These are phyloP conservation scores for Colostygia pectinataria DNA, from an alignment of 2,888 invertebrate genomes.

Conservation along the genomic window DNA sequence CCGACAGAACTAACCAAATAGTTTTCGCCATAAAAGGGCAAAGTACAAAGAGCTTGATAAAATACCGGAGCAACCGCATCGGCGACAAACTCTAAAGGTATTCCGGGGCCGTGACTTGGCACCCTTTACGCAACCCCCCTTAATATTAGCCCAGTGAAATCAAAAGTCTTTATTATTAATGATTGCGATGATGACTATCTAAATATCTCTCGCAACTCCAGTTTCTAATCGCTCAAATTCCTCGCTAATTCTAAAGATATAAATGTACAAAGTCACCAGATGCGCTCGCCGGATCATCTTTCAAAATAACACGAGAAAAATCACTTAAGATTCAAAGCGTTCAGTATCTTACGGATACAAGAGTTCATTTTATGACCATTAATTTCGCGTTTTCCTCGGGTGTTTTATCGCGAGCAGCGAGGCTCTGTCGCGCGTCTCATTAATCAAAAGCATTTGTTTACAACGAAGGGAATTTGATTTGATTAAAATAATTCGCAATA, in stretches of 20 bases:
- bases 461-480: slow-evolving; percentile 83
- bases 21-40: slow-evolving; percentile 73
- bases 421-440: slow-evolving; percentile 82
- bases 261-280: slow-evolving; percentile 76
- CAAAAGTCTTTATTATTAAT: slow-evolving; percentile 82
- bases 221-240: slow-evolving; percentile 69
- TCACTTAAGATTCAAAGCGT: slow-evolving; percentile 78
- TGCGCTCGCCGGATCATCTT: slow-evolving; percentile 72
- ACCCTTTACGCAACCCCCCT: slow-evolving; percentile 69
- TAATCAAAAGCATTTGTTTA: slow-evolving; percentile 84
- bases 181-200: slow-evolving; percentile 77
- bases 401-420: slow-evolving; percentile 81
- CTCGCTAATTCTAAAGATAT: slow-evolving; percentile 62
- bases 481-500: slow-evolving; percentile 84
- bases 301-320: slow-evolving; percentile 77
- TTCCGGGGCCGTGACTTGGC: slow-evolving; percentile 74
- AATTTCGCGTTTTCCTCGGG: slow-evolving; percentile 80
- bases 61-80: slow-evolving; percentile 77
- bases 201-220: slow-evolving; percentile 69
- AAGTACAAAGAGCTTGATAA: slow-evolving; percentile 80
- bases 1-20: slow-evolving; percentile 73
- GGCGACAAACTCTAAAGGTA: slow-evolving; percentile 78
- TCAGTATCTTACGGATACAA: slow-evolving; percentile 80
- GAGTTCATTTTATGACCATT: slow-evolving; percentile 84
- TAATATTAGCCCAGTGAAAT: slow-evolving; percentile 80